Evolutionary conservation across 2,113 vertebrate genomes (phyloP).

Genomic region (Rhinolophus ferrumequinum): DNA sequence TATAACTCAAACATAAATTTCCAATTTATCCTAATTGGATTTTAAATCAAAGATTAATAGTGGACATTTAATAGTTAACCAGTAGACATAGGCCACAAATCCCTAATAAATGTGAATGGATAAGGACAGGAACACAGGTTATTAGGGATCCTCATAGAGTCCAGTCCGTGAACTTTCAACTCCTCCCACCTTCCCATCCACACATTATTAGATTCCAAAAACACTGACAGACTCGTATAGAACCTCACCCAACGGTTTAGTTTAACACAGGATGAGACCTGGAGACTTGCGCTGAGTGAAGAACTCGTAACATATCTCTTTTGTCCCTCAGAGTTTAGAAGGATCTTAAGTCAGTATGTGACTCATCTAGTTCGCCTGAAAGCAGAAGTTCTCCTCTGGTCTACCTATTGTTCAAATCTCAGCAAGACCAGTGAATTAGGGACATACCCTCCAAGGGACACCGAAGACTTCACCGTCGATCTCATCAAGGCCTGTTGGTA

Average conservation of each 20-base stretch:
- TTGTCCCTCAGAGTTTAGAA: background rate
- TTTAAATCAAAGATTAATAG: background rate
- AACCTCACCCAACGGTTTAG: background rate
- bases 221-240: background rate
- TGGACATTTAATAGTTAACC: background rate
- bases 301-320: background rate
- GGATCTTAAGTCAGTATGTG: background rate
- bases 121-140: background rate
- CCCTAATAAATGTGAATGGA: background rate
- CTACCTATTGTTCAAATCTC: background rate
- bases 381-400: background rate
- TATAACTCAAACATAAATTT: background rate
- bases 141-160: accelerated
- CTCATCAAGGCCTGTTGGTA: slow-evolving; percentile 95
- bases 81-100: background rate
- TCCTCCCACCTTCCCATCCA: background rate
- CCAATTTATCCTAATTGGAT: background rate
- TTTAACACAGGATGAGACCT: background rate
- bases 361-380: background rate
- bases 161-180: accelerated
- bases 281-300: background rate
- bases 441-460: slow-evolving; percentile 96
- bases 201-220: background rate
- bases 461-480: slow-evolving; percentile 96
- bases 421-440: slow-evolving; percentile 18